Evolutionary conservation across 1,140 invertebrate species (phyloP).

Genomic region (Cydia fagiglandana): DNA sequence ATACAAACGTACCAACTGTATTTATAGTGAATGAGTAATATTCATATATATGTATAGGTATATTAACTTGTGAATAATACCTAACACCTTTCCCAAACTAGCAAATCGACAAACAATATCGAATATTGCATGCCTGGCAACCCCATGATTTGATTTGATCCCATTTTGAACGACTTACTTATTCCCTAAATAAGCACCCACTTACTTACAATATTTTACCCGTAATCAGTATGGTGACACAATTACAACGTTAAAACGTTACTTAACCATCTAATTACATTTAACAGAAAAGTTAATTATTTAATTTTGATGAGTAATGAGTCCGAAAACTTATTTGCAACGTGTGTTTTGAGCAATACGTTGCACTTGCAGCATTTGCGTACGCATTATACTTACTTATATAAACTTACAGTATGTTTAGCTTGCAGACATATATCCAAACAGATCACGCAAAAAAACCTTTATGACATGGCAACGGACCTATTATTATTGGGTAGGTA

Average conservation of each 20-base stretch:
- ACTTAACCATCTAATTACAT: constrained; percentile 18
- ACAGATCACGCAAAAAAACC: neutral
- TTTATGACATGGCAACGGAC: neutral
- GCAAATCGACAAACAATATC: too few relatives aligned
- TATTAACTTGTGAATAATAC: too few relatives aligned
- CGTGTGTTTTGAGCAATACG: constrained; percentile 38
- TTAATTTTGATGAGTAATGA: constrained; percentile 25
- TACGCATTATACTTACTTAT: constrained; percentile 35
- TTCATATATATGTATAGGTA: too few relatives aligned
- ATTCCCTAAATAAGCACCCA: neutral
- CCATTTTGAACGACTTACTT: too few relatives aligned
- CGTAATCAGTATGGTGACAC: neutral
- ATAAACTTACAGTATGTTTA: constrained; percentile 12
- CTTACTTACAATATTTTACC: neutral
- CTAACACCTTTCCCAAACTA: too few relatives aligned
- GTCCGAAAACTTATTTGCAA: constrained; percentile 35
- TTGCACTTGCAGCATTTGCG: constrained; percentile 34
- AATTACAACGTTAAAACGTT: constrained; percentile 13
- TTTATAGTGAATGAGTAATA: too few relatives aligned
- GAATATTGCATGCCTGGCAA: too few relatives aligned
- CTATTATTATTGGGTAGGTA: too few relatives aligned
- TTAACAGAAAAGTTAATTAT: neutral
- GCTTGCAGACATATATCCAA: neutral
- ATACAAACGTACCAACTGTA: too few relatives aligned
- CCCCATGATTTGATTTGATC: too few relatives aligned